phyloP scores from a whole-genome alignment of 2,888 invertebrate genomes.

The Stenchaetothrips biformis region DNA sequence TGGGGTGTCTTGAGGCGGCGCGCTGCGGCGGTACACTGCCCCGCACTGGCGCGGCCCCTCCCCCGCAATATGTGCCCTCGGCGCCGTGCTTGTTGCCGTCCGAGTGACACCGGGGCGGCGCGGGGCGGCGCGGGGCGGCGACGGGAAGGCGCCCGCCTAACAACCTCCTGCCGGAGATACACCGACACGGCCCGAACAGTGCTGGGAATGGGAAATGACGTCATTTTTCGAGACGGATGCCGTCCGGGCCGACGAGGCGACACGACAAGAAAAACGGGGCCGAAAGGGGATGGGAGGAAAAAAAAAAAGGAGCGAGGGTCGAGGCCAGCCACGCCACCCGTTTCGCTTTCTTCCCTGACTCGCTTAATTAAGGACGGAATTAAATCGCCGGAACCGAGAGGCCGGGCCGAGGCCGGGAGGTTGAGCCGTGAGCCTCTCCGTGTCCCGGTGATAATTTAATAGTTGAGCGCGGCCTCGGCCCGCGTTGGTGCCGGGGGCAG shows the following conservation, averaged over 20 bases:
- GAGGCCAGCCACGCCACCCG: not conserved
- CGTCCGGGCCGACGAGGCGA: not conserved
- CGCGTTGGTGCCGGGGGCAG: not conserved
- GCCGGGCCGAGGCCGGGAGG: not conserved
- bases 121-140: not conserved
- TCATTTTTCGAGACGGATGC: constrained; percentile 21
- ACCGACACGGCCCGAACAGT: not conserved
- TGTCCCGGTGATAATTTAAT: not conserved
- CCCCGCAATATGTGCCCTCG: no score
- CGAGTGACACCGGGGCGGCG: not conserved
- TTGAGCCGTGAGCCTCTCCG: not conserved
- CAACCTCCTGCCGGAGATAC: not conserved
- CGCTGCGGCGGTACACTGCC: no score
- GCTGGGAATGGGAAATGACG: constrained; percentile 16
- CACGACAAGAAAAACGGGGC: not conserved
- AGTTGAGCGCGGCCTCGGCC: not conserved
- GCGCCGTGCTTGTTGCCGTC: no score
- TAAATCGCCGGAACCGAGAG: not conserved
- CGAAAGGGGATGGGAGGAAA: not conserved
- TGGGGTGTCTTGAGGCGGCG: not conserved
- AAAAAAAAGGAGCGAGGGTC: not conserved
- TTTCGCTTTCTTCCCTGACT: not conserved
- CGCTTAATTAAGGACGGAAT: constrained; percentile 14
- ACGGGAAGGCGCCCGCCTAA: not conserved
- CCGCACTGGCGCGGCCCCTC: no score